Evolutionary conservation across 2,888 invertebrate species (phyloP).

Genomic region (Aphidoletes aphidimyza): DNA sequence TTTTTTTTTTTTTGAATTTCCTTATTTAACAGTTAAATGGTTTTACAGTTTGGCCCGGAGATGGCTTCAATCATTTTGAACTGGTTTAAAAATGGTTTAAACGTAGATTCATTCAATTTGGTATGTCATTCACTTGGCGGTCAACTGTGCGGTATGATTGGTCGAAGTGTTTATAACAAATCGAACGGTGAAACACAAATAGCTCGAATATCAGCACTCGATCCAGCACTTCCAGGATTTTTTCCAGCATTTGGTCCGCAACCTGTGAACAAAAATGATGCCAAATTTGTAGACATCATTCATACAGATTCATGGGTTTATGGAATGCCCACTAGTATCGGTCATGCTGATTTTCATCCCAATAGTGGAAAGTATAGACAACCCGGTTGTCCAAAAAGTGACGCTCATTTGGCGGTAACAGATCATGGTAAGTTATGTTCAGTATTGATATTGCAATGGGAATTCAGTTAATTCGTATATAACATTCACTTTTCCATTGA

Average conservation of each 20-base stretch:
- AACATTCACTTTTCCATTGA: no score
- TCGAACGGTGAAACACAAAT: constrained; percentile 59
- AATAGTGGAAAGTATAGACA: constrained; percentile 59
- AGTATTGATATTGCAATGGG: no score
- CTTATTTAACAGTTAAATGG: background rate
- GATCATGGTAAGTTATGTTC: constrained; percentile 63
- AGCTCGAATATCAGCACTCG: constrained; percentile 69
- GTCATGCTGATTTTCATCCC: constrained; percentile 70
- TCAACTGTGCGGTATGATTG: constrained; percentile 64
- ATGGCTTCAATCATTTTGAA: constrained; percentile 62
- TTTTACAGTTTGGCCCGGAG: constrained; percentile 61
- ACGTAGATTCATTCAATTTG: constrained; percentile 63
- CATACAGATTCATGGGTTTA: constrained; percentile 76
- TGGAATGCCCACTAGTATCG: constrained; percentile 71
- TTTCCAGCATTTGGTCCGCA: constrained; percentile 62
- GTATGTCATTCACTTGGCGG: constrained; percentile 66
- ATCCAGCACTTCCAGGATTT: constrained; percentile 70
- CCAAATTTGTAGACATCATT: constrained; percentile 74
- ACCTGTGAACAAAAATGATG: constrained; percentile 69
- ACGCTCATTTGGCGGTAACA: constrained; percentile 62
- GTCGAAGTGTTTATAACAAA: constrained; percentile 61
- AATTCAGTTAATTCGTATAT: background rate
- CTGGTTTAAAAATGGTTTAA: constrained; percentile 63
- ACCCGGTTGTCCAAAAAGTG: constrained; percentile 60
- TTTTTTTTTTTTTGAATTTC: background rate